These are phyloP conservation scores for Epirrita christyi DNA, from an alignment of 2,888 invertebrate species.

Conservation along the genomic window DNA sequence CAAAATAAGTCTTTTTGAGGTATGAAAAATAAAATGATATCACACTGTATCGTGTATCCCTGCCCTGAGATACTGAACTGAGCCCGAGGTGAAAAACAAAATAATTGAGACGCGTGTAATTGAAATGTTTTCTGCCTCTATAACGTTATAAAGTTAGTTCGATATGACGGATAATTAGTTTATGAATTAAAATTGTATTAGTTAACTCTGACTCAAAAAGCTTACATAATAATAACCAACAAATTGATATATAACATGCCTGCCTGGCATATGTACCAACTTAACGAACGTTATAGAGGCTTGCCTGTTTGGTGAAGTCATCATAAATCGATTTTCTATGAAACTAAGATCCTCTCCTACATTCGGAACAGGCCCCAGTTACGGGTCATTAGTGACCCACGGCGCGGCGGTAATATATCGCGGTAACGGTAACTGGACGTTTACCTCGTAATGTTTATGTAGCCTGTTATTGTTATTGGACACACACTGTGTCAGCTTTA, in stretches of 20 bases:
- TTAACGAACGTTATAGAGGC: too few relatives aligned
- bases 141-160: not conserved
- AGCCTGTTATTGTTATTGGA: conserved; percentile 23
- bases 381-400: conserved; percentile 25
- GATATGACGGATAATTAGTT: not conserved
- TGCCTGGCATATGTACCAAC: too few relatives aligned
- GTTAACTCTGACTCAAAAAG: too few relatives aligned
- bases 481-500: not conserved
- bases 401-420: conserved; percentile 20
- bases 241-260: too few relatives aligned
- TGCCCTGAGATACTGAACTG: conserved; percentile 19
- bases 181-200: too few relatives aligned
- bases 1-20: too few relatives aligned
- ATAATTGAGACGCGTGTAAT: conserved; percentile 43
- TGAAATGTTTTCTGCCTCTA: conserved; percentile 37
- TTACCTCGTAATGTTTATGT: conserved; percentile 18
- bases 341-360: not conserved
- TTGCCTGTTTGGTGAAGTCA: too few relatives aligned
- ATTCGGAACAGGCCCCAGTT: conserved; percentile 16
- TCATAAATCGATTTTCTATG: too few relatives aligned
- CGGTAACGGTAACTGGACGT: conserved; percentile 13
- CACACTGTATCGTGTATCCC: not conserved
- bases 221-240: too few relatives aligned
- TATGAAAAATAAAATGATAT: not conserved
- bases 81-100: conserved; percentile 52